These are phyloP conservation scores for Greenwoodochromis staneri DNA, from an alignment of 2,113 vertebrate genomes.

Conservation along the genomic window DNA sequence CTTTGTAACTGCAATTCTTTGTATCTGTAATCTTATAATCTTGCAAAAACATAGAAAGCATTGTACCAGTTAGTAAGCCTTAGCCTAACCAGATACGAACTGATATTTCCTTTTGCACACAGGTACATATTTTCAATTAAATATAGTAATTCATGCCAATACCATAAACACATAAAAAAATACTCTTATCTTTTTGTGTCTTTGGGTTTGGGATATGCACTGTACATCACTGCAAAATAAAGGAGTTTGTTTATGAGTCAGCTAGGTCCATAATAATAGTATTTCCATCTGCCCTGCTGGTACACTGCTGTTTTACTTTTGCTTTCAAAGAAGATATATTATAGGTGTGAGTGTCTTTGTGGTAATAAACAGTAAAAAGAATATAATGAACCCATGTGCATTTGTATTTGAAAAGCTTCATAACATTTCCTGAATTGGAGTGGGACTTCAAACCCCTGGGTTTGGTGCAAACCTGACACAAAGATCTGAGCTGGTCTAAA, in stretches of 20 bases:
- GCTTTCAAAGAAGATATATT: background rate
- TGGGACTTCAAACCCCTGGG: accelerated
- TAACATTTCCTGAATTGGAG: accelerated
- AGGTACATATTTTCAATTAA: background rate
- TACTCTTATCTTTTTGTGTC: accelerated
- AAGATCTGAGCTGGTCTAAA: background rate
- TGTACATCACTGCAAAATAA: background rate
- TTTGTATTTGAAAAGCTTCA: accelerated
- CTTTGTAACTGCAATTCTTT: accelerated
- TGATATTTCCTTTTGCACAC: background rate
- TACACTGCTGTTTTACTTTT: background rate
- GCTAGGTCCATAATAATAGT: accelerated
- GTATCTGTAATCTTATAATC: background rate
- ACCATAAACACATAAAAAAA: background rate
- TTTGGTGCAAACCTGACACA: background rate
- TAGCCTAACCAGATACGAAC: accelerated
- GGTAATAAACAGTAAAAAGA: background rate
- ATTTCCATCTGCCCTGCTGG: background rate
- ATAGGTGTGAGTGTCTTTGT: accelerated
- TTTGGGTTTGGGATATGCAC: accelerated
- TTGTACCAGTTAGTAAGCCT: accelerated
- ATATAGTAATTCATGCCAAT: background rate
- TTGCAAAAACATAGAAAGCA: background rate
- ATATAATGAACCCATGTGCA: background rate
- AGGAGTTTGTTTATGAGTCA: background rate